Evolutionary conservation across 2,888 invertebrate genomes (phyloP).

Genomic region (Cephus runcator): DNA sequence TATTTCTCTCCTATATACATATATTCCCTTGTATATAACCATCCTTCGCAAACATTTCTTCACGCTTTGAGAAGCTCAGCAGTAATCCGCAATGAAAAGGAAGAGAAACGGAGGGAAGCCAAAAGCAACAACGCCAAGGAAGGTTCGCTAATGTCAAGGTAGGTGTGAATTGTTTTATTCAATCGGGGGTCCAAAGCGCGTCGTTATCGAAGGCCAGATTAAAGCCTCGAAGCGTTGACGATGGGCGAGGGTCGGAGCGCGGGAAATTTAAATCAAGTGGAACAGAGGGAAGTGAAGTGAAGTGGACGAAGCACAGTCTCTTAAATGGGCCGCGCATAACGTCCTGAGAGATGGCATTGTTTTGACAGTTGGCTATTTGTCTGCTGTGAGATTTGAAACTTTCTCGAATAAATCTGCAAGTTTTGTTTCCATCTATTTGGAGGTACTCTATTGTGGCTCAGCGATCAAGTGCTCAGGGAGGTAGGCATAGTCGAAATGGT

Average conservation of each 20-base stretch:
- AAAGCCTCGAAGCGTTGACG: slow-evolving; percentile 30
- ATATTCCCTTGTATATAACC: background rate
- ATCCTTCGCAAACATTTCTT: background rate
- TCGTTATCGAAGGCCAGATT: slow-evolving; percentile 13
- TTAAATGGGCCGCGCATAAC: slow-evolving; percentile 57
- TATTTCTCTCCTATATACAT: background rate
- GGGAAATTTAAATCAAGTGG: background rate
- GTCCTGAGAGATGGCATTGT: slow-evolving; percentile 57
- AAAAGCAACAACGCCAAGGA: slow-evolving; percentile 6
- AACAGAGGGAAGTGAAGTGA: slow-evolving; percentile 25
- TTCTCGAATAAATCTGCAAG: slow-evolving; percentile 3
- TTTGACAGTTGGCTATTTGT: slow-evolving; percentile 53
- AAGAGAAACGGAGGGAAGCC: background rate
- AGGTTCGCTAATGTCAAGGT: slow-evolving; percentile 26
- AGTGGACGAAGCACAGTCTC: slow-evolving; percentile 34
- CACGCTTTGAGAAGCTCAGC: background rate
- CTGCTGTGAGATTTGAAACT: slow-evolving; percentile 33
- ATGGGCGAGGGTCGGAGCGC: background rate
- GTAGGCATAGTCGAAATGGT: too few relatives aligned
- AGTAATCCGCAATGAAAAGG: too few relatives aligned
- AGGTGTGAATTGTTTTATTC: slow-evolving; percentile 42
- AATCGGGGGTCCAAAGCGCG: slow-evolving; percentile 35
- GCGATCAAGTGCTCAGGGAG: background rate
- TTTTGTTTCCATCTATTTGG: background rate
- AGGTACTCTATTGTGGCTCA: background rate